These are phyloP conservation scores for Clangula hyemalis DNA, from an alignment of 2,797 vertebrate genomes.

Conservation along the genomic window DNA sequence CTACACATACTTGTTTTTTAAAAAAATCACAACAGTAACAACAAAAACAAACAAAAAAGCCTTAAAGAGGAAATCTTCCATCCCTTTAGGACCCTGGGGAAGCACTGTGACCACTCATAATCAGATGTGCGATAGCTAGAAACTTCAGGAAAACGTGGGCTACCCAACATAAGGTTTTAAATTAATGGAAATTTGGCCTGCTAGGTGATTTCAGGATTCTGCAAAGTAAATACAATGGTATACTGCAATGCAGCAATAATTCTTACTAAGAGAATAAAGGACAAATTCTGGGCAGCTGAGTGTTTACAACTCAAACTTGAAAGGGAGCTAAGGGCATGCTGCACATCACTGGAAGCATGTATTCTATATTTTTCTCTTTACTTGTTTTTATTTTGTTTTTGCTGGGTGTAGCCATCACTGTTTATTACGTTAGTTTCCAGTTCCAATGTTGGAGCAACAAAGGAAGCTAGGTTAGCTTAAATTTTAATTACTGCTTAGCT, in stretches of 20 bases:
- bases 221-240: fast-evolving
- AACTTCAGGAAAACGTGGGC: neutral
- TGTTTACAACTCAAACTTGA: neutral
- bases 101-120: neutral
- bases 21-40: neutral
- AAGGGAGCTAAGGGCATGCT: neutral
- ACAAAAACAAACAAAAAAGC: no score
- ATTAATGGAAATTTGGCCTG: neutral
- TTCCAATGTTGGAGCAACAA: neutral
- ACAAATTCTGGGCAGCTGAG: neutral
- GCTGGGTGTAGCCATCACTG: neutral
- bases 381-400: neutral
- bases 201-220: neutral
- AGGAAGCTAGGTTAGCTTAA: neutral
- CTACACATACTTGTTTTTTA: neutral
- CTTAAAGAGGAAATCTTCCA: fast-evolving
- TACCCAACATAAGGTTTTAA: neutral
- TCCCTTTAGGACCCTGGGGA: neutral
- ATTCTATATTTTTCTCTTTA: neutral
- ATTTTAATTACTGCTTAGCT: neutral
- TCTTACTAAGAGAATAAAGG: neutral
- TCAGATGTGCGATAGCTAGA: neutral
- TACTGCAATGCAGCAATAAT: fast-evolving
- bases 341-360: neutral
- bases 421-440: neutral